phyloP scores from a whole-genome alignment of 2,797 vertebrate genomes.

The Ibycter americanus region DNA sequence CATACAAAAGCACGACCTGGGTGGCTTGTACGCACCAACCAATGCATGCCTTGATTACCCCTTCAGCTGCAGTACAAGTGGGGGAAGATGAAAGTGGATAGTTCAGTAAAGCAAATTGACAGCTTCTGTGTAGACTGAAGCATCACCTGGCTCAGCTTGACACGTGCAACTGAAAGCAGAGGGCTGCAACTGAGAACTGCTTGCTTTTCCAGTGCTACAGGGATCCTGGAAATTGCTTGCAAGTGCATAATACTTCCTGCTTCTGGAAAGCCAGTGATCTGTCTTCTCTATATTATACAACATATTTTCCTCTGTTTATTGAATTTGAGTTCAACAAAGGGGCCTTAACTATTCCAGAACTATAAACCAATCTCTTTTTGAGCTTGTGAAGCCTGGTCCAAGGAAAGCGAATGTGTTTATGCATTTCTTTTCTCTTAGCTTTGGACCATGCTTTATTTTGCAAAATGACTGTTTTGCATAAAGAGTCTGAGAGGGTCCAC shows the following conservation, averaged over 20 bases:
- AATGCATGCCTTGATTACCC: background rate
- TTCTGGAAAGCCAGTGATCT: background rate
- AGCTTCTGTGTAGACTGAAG: background rate
- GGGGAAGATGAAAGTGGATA: background rate
- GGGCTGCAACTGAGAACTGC: too few species aligned
- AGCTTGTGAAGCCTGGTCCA: background rate
- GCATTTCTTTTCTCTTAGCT: background rate
- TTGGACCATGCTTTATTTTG: background rate
- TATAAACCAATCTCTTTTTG: background rate
- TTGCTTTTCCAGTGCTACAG: background rate
- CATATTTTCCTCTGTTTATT: background rate
- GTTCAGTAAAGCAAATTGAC: background rate
- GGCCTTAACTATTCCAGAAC: background rate
- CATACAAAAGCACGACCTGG: background rate
- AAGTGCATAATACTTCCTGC: background rate
- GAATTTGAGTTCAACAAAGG: background rate
- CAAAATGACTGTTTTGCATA: background rate
- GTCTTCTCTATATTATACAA: background rate
- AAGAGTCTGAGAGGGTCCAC: rapidly evolving
- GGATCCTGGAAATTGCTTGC: background rate
- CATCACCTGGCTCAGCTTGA: background rate
- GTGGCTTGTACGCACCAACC: background rate
- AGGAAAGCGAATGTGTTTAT: background rate
- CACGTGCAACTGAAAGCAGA: background rate
- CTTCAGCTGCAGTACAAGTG: background rate